Evolutionary conservation across 1,140 invertebrate genomes (phyloP), one percentile per base, ranked within the genome.

Genomic region (Oscheius sp.): DNA sequence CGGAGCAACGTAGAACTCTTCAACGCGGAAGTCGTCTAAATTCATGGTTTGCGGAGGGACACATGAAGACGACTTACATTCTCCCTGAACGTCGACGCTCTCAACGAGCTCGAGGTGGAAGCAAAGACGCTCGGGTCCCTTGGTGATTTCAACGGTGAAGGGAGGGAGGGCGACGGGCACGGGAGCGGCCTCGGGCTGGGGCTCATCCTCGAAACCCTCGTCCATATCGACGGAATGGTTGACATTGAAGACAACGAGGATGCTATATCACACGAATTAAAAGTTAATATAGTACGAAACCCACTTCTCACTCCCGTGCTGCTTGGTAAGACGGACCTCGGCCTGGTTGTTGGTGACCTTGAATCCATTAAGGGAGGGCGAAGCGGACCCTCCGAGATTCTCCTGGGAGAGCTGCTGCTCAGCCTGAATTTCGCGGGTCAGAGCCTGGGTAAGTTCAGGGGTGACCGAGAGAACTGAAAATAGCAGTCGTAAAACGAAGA

Each of bases 1-100:
- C 29, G 78, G 78, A 52, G 82, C 82, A 31, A 83, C 68, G 59
- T 79, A 84, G 70, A 84, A 83, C 61, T 83, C 82, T 31, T 83
- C 79, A 3, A 83, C 82, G 45, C 77, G 74, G 74, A 79, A 84
- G 36, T 83, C 82, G 61, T 73, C 72, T 74, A 38, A 20, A 74
- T 62, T 3, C 7, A 4, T 20, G 20, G 13, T 59, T 1, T 10
- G 10, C 10, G 10, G 38, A 42, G n/a, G 38, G n/a, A 42, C 10
- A 42, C 38, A 42, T 42, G 10, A 42, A 42, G n/a, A 10, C 38
- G 38, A n/a, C 74, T 59, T 72, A 80, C 79, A 80, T 68, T 80
- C 72, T 23, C 74, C 72, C n/a, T 68, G 38, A 29, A 34, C 69
- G 52, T 81, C 78, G 26, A 75, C 69, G 45, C 74, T 72, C 31